Conservation (phyloP, 1,140 invertebrate species). For the Belonocnema kinseyi region DNA sequence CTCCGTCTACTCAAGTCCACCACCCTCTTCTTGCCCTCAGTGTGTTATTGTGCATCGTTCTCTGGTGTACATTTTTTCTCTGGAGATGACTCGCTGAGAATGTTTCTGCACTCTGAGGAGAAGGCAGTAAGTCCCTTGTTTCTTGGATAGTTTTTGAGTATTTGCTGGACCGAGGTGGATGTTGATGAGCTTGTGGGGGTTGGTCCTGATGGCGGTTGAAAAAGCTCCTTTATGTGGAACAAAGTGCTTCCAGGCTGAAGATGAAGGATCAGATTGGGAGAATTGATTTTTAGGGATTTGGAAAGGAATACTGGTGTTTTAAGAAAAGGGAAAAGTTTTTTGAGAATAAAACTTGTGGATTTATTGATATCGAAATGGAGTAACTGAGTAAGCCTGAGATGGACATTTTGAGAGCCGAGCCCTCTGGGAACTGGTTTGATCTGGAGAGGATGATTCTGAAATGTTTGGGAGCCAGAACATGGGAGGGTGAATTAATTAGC, state of each 20-base stretch:
- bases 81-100: conserved; percentile 16
- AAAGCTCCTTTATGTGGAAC: not conserved
- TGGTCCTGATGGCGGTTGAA: not conserved
- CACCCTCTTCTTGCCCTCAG: conserved; percentile 18
- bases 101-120: not conserved
- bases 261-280: too few relatives aligned
- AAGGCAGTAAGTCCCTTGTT: not conserved
- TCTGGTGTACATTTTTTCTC: conserved; percentile 8
- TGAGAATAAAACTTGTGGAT: too few relatives aligned
- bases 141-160: not conserved
- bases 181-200: conserved; percentile 39
- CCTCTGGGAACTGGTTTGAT: not conserved
- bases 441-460: not conserved
- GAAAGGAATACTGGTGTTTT: too few relatives aligned
- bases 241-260: not conserved
- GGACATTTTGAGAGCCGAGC: conserved; percentile 7
- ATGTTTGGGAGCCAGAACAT: not conserved
- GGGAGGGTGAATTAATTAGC: not conserved
- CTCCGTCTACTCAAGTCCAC: not conserved
- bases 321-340: too few relatives aligned
- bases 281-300: too few relatives aligned
- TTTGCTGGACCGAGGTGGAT: conserved; percentile 30
- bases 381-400: not conserved
- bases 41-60: conserved; percentile 35
- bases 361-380: too few relatives aligned